Evolutionary conservation across 2,888 invertebrate species (phyloP).

Genomic region (Parnassius smintheus): DNA sequence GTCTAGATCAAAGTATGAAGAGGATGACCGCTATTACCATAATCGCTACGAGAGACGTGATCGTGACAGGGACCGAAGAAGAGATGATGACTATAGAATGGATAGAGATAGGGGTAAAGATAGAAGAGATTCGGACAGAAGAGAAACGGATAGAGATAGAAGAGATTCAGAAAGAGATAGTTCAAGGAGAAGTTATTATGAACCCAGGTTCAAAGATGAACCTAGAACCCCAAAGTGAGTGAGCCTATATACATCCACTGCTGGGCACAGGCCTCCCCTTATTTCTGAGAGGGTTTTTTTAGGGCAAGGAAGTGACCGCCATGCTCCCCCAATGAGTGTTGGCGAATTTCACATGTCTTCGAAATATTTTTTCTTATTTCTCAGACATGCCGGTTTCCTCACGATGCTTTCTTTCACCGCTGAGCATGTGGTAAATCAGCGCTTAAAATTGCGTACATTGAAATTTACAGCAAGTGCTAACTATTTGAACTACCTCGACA

Average conservation of each 20-base stretch:
- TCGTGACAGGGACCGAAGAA: constrained; percentile 50
- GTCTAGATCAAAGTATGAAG: constrained; percentile 60
- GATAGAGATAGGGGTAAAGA: constrained; percentile 38
- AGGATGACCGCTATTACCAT: constrained; percentile 57
- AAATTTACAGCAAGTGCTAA: too few species aligned
- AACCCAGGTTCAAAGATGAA: constrained; percentile 89
- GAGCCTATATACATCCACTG: not conserved
- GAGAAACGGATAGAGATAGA: constrained; percentile 49
- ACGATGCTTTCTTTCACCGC: too few species aligned
- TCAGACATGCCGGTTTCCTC: too few species aligned
- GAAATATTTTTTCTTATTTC: too few species aligned
- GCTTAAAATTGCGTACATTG: too few species aligned
- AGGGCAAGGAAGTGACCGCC: too few species aligned
- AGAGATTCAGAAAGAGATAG: constrained; percentile 56
- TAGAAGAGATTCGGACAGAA: constrained; percentile 42
- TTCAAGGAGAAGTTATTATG: constrained; percentile 75
- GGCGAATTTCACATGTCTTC: too few species aligned
- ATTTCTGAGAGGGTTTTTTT: too few species aligned
- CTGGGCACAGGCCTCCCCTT: too few species aligned
- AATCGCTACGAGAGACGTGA: constrained; percentile 57
- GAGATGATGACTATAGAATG: constrained; percentile 28
- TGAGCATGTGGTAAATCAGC: too few species aligned
- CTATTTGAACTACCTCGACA: too few species aligned
- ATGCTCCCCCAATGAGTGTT: too few species aligned
- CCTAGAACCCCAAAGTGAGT: constrained; percentile 89